Evolutionary conservation across 2,113 vertebrate species (phyloP), one percentile per base, ranked within the genome.

Genomic region (Ascaphus truei): DNA sequence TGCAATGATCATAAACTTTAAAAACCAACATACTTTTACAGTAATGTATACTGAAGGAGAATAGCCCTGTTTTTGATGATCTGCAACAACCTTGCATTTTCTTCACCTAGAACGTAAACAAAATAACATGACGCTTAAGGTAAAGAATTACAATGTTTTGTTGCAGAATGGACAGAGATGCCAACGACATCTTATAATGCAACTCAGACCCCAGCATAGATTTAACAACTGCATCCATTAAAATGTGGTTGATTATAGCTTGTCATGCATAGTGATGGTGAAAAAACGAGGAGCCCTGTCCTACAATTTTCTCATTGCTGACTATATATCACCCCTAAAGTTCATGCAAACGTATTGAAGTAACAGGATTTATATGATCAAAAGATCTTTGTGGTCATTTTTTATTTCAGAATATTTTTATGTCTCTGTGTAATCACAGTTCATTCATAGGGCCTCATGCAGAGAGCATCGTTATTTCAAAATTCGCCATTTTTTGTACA

Each of bases 21-120:
- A 60, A 71, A 71, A 41, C 57, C 67, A 71, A 71, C 67, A 71
- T 71, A 71, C 67, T 52, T 71, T 71, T 71, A 71, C 56, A 71
- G 67, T 71, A 71, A 61, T 71, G 67, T 71, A 71, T 61, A 71
- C 67, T 71, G 45, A 71, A 61, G 67, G 67, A 71, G 67, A 71
- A 25, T 61, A 71, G 67, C 67, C 67, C 67, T 71, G 67, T 71
- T 71, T 71, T 71, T 60, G 67, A 61, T 51, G 67, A 71, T 71
- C 56, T 71, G 67, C 67, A 71, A 71, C 67, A 71, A 71, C 67
- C 57, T 71, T 71, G 67, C 67, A 71, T 13, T 71, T 71, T 71
- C 67, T 71, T 71, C 67, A 71, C 67, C 67, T 71, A 61, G 57
- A 71, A 71, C 67, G 67, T 52, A 61, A 56, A 59, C 56, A 71